Evolutionary conservation across 2,888 invertebrate genomes (phyloP).

Genomic region (Leptinotarsa juncta): DNA sequence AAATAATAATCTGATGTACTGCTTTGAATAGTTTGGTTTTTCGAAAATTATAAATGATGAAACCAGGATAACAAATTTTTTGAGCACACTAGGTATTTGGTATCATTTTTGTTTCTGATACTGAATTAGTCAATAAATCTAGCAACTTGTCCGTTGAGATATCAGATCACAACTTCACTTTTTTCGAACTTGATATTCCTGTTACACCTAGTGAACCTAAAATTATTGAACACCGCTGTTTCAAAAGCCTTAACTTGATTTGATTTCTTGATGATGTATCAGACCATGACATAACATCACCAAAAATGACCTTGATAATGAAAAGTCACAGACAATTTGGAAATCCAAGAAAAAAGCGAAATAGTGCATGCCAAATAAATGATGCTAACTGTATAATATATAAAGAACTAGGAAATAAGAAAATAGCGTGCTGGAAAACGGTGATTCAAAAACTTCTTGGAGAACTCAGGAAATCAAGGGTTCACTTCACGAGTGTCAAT

Average conservation of each 20-base stretch:
- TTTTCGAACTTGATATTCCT: slow-evolving; percentile 22
- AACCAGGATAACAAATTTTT: slow-evolving; percentile 23
- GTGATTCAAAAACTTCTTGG: neutral
- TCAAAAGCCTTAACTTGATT: slow-evolving; percentile 19
- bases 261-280: slow-evolving; percentile 17
- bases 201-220: slow-evolving; percentile 6
- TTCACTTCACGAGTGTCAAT: neutral
- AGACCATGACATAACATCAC: slow-evolving; percentile 15
- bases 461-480: neutral
- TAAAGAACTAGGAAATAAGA: slow-evolving; percentile 20
- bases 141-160: slow-evolving; percentile 22
- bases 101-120: slow-evolving; percentile 30
- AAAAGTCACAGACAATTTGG: slow-evolving; percentile 25
- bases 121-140: slow-evolving; percentile 9
- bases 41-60: slow-evolving; percentile 21
- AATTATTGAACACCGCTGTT: slow-evolving; percentile 18
- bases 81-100: slow-evolving; percentile 22
- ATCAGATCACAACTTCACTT: slow-evolving; percentile 20
- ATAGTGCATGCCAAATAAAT: slow-evolving; percentile 21
- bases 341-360: slow-evolving; percentile 6
- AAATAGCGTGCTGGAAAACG: neutral
- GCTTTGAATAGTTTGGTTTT: slow-evolving; percentile 27
- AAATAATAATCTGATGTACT: slow-evolving; percentile 21
- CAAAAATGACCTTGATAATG: slow-evolving; percentile 18
- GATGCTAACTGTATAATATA: slow-evolving; percentile 17